Conservation (phyloP, 2,797 vertebrate genomes). For the Lepus oiostolus region DNA sequence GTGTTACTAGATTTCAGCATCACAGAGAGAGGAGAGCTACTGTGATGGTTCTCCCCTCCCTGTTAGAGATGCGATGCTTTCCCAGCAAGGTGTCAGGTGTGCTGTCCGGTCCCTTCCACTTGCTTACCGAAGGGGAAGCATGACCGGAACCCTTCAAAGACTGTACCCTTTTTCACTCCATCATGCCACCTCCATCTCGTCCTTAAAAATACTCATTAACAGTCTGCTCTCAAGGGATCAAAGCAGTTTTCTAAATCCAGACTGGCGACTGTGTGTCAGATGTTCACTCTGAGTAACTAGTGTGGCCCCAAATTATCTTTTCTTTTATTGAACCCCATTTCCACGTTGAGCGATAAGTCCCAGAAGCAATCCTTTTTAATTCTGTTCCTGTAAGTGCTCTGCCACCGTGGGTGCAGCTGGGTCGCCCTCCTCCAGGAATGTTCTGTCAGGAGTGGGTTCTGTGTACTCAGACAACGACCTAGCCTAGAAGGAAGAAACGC, state of each 20-base stretch:
- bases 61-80: not conserved
- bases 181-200: slow-evolving; percentile 51
- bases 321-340: slow-evolving; percentile 76
- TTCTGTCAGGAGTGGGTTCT: not conserved
- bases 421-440: slow-evolving; percentile 30
- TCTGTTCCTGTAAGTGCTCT: slow-evolving; percentile 66
- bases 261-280: slow-evolving; percentile 59
- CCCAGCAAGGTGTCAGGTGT: not conserved
- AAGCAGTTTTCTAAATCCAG: slow-evolving; percentile 76
- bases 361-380: slow-evolving; percentile 72
- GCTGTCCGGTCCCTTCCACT: not conserved
- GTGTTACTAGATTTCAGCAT: not conserved
- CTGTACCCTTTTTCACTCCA: not conserved
- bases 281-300: slow-evolving; percentile 63
- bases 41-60: not conserved
- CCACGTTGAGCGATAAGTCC: slow-evolving; percentile 71
- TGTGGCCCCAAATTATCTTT: slow-evolving; percentile 78
- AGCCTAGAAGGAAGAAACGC: not conserved
- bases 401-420: not conserved
- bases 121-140: not conserved
- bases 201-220: slow-evolving; percentile 80
- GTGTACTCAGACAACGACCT: not conserved
- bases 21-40: not conserved
- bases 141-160: not conserved
- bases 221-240: slow-evolving; percentile 70